Evolutionary conservation across 30 jellyfish, hydroid and myxozoan genomes (phyloP), one percentile per base, ranked within the genome.

Genomic region (Euphysa ruthae): DNA sequence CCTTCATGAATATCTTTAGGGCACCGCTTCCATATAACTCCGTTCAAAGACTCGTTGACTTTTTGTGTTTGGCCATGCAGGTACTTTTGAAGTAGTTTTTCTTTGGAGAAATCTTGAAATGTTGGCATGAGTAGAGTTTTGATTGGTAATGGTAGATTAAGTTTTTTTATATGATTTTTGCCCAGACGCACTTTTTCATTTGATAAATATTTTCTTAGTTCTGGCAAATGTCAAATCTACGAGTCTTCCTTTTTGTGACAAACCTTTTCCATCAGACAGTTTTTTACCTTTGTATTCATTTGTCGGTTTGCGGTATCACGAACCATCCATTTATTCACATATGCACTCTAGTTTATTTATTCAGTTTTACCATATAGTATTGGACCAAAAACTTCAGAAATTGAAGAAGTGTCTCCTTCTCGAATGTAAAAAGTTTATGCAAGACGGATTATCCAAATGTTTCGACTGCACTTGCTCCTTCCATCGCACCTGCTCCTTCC

Each of bases 401-500:
- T 25, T 61, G 74, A 16, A 24, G 74, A 61, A 28, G 63, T 61
- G 64, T 61, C 74, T 3, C 74, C 74, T 25, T 61, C 74, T 20
- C 69, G 4, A 21, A 61, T 61, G 22, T 61, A 61, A 14, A 32
- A 32, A 8, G 55, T 27, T 4, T 61, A 61, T 30, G 28, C 22
- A 10, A 23, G 13, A 61, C 22, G 16, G 74, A 61, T 3, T 62
- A 10, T 61, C 32, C 27, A 61, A 61, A 61, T 24, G 32, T 61
- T 20, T 22, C 19, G 20, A 61, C 64, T 8, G 74, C 74, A 33
- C n/a, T n/a, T n/a, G n/a, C n/a, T n/a, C n/a, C n/a, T n/a, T n/a
- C n/a, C n/a, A n/a, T n/a, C n/a, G n/a, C n/a, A n/a, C 74, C 74
- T 15, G 78, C 66, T 33, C 70, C 54, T 64, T 64, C 78, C 78